These are phyloP conservation scores for Ptiloglossa arizonensis DNA, from an alignment of 1,140 invertebrate species.

Conservation along the genomic window DNA sequence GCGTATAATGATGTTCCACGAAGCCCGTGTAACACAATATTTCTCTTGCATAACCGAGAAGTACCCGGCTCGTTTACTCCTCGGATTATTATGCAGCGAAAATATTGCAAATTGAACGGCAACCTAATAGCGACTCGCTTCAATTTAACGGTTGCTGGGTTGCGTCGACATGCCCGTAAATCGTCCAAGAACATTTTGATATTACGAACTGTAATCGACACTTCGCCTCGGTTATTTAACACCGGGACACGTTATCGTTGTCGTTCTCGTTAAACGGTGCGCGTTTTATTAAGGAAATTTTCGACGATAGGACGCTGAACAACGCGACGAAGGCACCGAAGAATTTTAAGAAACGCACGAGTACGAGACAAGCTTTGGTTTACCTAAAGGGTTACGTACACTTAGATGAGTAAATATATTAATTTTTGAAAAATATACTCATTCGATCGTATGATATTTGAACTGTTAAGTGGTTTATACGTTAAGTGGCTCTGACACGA, in stretches of 20 bases:
- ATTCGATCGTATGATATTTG: too few relatives aligned
- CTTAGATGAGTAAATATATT: too few relatives aligned
- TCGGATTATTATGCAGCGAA: slow-evolving; percentile 19
- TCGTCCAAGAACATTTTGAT: neutral
- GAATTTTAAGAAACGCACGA: too few relatives aligned
- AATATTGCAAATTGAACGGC: slow-evolving; percentile 9
- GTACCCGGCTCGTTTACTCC: slow-evolving; percentile 5
- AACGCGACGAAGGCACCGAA: too few relatives aligned
- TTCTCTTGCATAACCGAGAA: slow-evolving; percentile 33
- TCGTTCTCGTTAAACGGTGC: neutral
- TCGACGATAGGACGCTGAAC: too few relatives aligned
- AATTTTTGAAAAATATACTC: too few relatives aligned
- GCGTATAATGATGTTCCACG: neutral
- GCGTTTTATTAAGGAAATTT: too few relatives aligned
- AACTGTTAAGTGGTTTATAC: too few relatives aligned
- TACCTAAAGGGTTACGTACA: too few relatives aligned
- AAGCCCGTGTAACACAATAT: neutral
- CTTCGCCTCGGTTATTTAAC: neutral
- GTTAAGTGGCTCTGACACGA: too few relatives aligned
- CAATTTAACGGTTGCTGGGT: neutral
- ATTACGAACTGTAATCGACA: neutral
- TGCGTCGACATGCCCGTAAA: too few relatives aligned
- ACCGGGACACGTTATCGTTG: neutral
- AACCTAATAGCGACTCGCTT: neutral
- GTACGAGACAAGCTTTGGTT: too few relatives aligned